Evolutionary conservation across 2,113 vertebrate species (phyloP), one percentile per base, ranked within the genome.

Genomic region (Terrapene triunguis): DNA sequence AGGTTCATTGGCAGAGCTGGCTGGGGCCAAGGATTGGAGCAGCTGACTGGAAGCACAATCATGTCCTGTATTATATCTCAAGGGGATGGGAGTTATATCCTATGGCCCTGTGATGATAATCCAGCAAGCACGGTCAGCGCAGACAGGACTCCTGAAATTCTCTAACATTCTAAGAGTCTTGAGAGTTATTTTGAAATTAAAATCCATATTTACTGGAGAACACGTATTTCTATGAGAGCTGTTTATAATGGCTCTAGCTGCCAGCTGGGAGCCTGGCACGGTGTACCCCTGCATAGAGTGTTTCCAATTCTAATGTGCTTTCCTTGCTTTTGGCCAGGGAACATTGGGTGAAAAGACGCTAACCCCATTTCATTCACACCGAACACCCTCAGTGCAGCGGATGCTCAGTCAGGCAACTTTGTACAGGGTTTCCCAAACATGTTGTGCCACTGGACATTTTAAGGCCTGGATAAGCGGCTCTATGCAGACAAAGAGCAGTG

Each of bases 281-380:
- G 1, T 0, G 1, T 55, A 2, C 2, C 91, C 91, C 11, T 53
- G 53, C 1, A 16, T 72, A 25, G 4, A 13, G 25, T 19, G 2
- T 47, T 65, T 89, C 16, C 2, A 6, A 1, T 38, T 85, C 27
- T 47, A 51, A 65, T 81, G 44, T 21, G 12, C 32, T 93, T 95
- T 69, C 14, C 25, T 50, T 89, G 27, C 11, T 78, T 94, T 92
- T 91, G 57, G 16, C 19, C 83, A 38, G 3, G 4, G 4, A 79
- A 2, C 2, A 14, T 13, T 87, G 24, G 5, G 44, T 88, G 55
- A 42, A 79, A 81, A 93, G 8, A 2, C 6, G 48, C 17, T 96
- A 59, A 6, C 95, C 57, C 78, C 3, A 7, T 82, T 92, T 69
- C 11, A 21, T 47, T 87, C 42, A 90, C 38, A 8, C 7, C 35